A percentile compares a stretch with the other conserved stretches of the same genome.
Evolutionary conservation across 2,797 vertebrate species (phyloP).

Genomic region (Fundulus diaphanus): DNA sequence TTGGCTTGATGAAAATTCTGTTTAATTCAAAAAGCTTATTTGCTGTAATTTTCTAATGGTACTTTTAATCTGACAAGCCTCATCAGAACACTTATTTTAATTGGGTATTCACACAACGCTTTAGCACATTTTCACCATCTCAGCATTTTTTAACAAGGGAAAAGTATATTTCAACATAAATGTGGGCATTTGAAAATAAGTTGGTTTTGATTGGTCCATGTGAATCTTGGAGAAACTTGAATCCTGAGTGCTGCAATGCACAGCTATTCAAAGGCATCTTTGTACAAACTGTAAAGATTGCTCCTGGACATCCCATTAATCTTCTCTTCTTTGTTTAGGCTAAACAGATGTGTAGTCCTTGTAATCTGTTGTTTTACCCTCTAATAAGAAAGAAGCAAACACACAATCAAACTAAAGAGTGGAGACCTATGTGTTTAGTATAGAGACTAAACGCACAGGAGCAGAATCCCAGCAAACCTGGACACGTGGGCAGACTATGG

Average conservation of each 20-base stretch:
- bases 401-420: neutral
- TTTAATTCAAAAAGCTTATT: too few species aligned
- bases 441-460: slow-evolving; percentile 3
- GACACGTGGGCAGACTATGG: neutral
- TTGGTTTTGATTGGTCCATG: neutral
- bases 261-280: slow-evolving; percentile 31
- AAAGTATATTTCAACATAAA: neutral
- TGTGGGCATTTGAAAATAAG: slow-evolving; percentile 1
- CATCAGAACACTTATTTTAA: too few species aligned
- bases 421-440: neutral
- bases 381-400: slow-evolving; percentile 27
- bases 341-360: slow-evolving; percentile 18
- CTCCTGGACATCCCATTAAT: slow-evolving; percentile 22
- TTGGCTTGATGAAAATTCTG: too few species aligned
- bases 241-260: slow-evolving; percentile 29
- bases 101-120: too few species aligned
- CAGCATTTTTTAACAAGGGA: too few species aligned
- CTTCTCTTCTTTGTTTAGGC: slow-evolving; percentile 55
- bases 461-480: slow-evolving; percentile 12
- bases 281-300: slow-evolving; percentile 33
- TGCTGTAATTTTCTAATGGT: too few species aligned
- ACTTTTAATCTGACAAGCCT: too few species aligned
- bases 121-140: neutral
- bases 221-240: neutral
- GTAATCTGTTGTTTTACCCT: slow-evolving; percentile 41